These are phyloP conservation scores for Crocallis elinguaria DNA, from an alignment of 2,888 invertebrate species.

Conservation along the genomic window DNA sequence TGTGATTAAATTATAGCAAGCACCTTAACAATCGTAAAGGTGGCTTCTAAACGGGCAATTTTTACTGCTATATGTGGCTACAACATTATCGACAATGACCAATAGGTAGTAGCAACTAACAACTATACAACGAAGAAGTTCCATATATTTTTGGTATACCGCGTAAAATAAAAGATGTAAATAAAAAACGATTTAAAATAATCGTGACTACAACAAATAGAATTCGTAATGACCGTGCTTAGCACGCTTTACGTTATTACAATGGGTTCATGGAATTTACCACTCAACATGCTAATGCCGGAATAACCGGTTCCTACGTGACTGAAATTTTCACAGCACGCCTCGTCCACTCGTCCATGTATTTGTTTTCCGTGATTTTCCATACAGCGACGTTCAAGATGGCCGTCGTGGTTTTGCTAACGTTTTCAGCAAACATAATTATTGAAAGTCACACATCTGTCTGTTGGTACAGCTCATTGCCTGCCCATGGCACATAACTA, in stretches of 20 bases:
- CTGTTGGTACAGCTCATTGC: slow-evolving; percentile 76
- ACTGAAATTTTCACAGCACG: slow-evolving; percentile 32
- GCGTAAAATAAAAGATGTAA: too few relatives aligned
- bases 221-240: slow-evolving; percentile 4
- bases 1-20: neutral
- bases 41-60: too few relatives aligned
- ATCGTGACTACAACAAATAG: slow-evolving; percentile 5
- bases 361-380: slow-evolving; percentile 55
- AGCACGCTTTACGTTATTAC: slow-evolving; percentile 1
- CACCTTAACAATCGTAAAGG: neutral
- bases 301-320: slow-evolving; percentile 26
- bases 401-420: slow-evolving; percentile 64
- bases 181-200: neutral
- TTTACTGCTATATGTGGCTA: too few relatives aligned
- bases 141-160: too few relatives aligned
- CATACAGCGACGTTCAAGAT: slow-evolving; percentile 58
- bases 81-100: too few relatives aligned
- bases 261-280: slow-evolving; percentile 18
- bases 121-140: too few relatives aligned
- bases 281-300: slow-evolving; percentile 3
- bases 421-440: slow-evolving; percentile 79
- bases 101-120: too few relatives aligned
- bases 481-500: slow-evolving; percentile 55
- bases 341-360: slow-evolving; percentile 20
- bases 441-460: slow-evolving; percentile 77